Base-by-base conservation (phyloP, 1,140 invertebrate genomes). In the Lasioglossum albipes region DNA sequence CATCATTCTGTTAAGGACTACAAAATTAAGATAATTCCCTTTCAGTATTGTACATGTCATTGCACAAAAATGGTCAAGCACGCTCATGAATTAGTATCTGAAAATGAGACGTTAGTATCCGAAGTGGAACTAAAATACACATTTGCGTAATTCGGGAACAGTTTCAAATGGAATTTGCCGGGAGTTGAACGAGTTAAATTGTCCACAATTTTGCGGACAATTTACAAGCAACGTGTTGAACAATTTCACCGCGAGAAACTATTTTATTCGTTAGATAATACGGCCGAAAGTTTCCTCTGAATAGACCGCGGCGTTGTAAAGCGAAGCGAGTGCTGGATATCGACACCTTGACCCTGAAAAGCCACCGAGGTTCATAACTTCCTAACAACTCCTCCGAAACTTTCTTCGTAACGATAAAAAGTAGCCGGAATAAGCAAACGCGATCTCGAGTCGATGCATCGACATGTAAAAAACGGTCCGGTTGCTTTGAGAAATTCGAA, bases 291-390 rank as follows among this genome's bases (percentile, higher is more conserved):
- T n/a, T n/a, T 59, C 7, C 57, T n/a, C 57, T 59, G 57, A 59
- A 59, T 59, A 59, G 20, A 59, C 20, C n/a, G 20, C 20, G 18
- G 20, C 20, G 57, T n/a, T 59, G 57, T 59, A 59, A 59, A n/a
- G 57, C 57, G 57, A 59, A n/a, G 57, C n/a, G 67, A 9, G 36
- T 64, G 12, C 27, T 52, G n/a, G 62, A 27, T 64, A 79, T 74
- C 62, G 62, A 49, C 22, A 42, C 62, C 77, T 74, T 79, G 77
- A 79, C 77, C 77, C 77, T 74, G 77, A 79, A 52, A 4, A 79
- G 36, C 0, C 71, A 36, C 62, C 22, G 49, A 79, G 65, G 70
- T 79, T 79, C 62, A 59, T 74, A 79, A 79, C 77, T 74, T 73
- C 12, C 52, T 27, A 22, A n/a, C 52, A 67, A 79, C 70, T 79